Evolutionary conservation across 2,797 vertebrate species (phyloP).

Genomic region (Clarias pachynema): DNA sequence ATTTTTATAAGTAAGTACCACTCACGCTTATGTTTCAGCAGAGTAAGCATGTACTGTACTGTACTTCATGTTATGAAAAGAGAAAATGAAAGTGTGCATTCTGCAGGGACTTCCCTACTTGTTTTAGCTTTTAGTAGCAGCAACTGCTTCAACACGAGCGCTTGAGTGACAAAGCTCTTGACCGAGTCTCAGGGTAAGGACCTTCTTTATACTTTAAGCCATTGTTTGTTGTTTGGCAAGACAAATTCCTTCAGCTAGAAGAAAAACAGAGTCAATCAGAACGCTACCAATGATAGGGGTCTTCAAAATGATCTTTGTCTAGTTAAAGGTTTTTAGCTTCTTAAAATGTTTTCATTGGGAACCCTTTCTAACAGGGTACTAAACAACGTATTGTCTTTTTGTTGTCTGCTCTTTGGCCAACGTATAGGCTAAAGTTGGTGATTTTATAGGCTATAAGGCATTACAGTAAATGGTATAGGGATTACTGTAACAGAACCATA

Average conservation of each 20-base stretch:
- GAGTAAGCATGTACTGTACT: no score
- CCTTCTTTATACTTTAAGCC: not conserved
- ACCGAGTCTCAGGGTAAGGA: not conserved
- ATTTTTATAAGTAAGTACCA: no score
- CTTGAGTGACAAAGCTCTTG: not conserved
- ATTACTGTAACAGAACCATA: no score
- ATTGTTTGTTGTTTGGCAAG: not conserved
- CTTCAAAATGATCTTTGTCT: not conserved
- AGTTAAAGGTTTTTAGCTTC: not conserved
- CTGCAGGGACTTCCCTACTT: not conserved
- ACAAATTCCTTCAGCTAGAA: not conserved
- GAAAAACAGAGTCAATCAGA: not conserved
- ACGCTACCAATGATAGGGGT: no score
- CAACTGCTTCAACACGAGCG: no score
- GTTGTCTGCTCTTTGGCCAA: not conserved
- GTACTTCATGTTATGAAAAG: not conserved
- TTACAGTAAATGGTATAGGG: not conserved
- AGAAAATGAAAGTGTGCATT: constrained; percentile 7
- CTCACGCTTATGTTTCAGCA: not conserved
- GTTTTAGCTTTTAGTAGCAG: not conserved
- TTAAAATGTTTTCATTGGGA: not conserved
- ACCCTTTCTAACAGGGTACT: not conserved
- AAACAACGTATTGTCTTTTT: not conserved
- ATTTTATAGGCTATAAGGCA: no score
- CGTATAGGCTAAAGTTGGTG: no score